Conservation (phyloP, 2,113 vertebrate genomes). For the Phyllopteryx taeniolatus region DNA sequence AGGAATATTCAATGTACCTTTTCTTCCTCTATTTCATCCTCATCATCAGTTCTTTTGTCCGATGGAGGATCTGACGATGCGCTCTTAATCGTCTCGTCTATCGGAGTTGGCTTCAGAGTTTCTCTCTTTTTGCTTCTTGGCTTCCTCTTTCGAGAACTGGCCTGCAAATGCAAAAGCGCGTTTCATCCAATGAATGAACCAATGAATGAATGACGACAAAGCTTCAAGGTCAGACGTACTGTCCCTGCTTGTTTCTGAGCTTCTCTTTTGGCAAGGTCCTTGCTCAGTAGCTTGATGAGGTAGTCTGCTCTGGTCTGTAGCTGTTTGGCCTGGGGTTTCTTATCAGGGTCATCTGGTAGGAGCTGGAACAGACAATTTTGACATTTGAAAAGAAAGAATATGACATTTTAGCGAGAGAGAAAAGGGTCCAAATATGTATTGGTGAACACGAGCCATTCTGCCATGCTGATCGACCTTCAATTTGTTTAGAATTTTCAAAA, state of each 20-base stretch:
- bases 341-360: conserved; percentile 96
- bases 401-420: not conserved
- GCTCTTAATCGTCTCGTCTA: conserved; percentile 87
- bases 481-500: not conserved
- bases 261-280: conserved; percentile 91
- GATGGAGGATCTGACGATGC: conserved; percentile 86
- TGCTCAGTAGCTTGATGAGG: conserved; percentile 98
- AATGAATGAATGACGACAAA: not conserved
- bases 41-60: conserved; percentile 89
- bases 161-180: conserved; percentile 63
- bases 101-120: conserved; percentile 78
- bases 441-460: not conserved
- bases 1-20: conserved; percentile 45
- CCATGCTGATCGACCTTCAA: not conserved
- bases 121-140: conserved; percentile 88
- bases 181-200: not conserved
- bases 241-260: conserved; percentile 85
- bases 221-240: conserved; percentile 72
- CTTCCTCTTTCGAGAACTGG: conserved; percentile 88
- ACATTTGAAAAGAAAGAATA: not conserved
- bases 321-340: conserved; percentile 98
- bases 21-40: conserved; percentile 75
- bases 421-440: not conserved
- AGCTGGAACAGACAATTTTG: conserved; percentile 72
- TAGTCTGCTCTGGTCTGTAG: conserved; percentile 97